Percentiles rank a stretch among this genome's conserved stretches.
Evolutionary conservation across 2,888 invertebrate species (phyloP).

Genomic region (Atethmia centrago): DNA sequence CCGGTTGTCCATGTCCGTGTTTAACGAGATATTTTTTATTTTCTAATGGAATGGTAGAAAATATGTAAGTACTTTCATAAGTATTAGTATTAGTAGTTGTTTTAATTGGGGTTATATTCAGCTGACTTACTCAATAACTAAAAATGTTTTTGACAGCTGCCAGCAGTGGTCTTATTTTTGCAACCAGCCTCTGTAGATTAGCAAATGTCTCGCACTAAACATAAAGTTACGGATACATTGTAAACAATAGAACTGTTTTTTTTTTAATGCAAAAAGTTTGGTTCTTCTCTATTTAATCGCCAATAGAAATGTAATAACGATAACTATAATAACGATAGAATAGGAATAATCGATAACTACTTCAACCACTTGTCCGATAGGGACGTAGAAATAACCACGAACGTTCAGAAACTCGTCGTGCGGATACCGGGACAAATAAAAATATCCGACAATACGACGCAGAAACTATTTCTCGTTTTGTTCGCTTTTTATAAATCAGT

Average conservation of each 20-base stretch:
- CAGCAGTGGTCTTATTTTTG: neutral
- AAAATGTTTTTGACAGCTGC: neutral
- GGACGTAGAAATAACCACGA: slow-evolving; percentile 41
- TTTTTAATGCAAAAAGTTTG: neutral
- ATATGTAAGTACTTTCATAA: too few species aligned
- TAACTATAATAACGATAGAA: slow-evolving; percentile 22
- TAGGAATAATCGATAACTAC: slow-evolving; percentile 34
- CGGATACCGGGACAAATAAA: slow-evolving; percentile 65
- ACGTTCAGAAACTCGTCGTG: slow-evolving; percentile 61
- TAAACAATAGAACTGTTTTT: too few species aligned
- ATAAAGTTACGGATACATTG: too few species aligned
- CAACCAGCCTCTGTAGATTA: too few species aligned
- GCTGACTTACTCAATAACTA: neutral
- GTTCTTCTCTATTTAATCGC: neutral
- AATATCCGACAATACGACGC: slow-evolving; percentile 54
- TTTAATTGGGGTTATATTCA: neutral
- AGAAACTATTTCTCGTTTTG: slow-evolving; percentile 31
- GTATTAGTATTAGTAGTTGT: too few species aligned
- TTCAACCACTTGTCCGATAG: slow-evolving; percentile 32
- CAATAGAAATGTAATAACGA: slow-evolving; percentile 9
- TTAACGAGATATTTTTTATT: slow-evolving; percentile 16
- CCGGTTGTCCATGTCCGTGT: neutral
- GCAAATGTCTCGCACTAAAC: neutral
- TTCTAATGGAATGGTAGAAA: neutral
- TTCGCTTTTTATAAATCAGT: slow-evolving; percentile 43